Percentiles rank a stretch among this genome's conserved stretches.
Conservation (phyloP, 2,113 vertebrate species). For the Nansenia antarctica region DNA sequence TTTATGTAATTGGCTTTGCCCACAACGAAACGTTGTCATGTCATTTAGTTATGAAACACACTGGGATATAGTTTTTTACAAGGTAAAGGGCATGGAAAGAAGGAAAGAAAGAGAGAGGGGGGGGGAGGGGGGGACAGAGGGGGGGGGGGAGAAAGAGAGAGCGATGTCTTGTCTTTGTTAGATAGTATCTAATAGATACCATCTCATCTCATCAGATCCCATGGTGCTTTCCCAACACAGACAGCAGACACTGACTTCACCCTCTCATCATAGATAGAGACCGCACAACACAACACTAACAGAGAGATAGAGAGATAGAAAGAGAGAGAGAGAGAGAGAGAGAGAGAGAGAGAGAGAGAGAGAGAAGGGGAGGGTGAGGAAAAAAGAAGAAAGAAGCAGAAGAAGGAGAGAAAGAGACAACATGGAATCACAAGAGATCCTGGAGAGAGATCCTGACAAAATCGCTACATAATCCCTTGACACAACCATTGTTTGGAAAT, state of each 20-base stretch:
- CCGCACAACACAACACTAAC: neutral
- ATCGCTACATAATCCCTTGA: neutral
- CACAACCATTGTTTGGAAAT: neutral
- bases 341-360: neutral
- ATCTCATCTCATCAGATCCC: neutral
- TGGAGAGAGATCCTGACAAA: neutral
- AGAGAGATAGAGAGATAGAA: neutral
- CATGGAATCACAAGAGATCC: neutral
- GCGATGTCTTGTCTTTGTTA: slow-evolving; percentile 37
- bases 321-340: neutral
- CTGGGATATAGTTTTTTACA: neutral
- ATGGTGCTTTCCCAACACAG: neutral
- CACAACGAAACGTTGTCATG: neutral
- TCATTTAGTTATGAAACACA: slow-evolving; percentile 3
- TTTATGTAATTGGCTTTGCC: slow-evolving; percentile 19
- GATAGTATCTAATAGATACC: slow-evolving; percentile 2
- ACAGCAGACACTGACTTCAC: neutral
- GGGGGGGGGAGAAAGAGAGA: slow-evolving; percentile 1
- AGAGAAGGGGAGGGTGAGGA: neutral
- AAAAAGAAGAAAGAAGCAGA: neutral
- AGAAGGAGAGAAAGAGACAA: neutral
- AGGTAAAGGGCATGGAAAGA: neutral
- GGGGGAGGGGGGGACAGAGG: neutral
- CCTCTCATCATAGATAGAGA: neutral
- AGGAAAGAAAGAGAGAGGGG: neutral